Evolutionary conservation across 2,888 invertebrate genomes (phyloP).

Genomic region (Bugula neritina): DNA sequence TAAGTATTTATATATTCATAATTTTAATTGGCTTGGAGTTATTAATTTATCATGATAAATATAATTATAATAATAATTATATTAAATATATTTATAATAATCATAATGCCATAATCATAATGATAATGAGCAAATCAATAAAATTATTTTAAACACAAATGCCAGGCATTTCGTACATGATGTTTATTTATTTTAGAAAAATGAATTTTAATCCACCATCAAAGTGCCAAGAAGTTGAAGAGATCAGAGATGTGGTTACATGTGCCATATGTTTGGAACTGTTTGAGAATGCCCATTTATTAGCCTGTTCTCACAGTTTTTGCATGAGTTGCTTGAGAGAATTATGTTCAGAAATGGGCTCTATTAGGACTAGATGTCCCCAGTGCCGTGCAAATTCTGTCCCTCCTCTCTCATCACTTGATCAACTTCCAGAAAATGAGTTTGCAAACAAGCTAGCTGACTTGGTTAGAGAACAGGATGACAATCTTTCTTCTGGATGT

Average conservation of each 20-base stretch:
- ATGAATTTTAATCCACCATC: neutral
- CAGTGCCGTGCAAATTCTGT: constrained; percentile 7
- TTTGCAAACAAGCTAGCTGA: constrained; percentile 1
- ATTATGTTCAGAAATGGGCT: neutral
- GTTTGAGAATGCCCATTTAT: neutral
- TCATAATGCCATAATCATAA: too few relatives aligned
- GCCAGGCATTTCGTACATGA: too few relatives aligned
- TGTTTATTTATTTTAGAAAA: neutral
- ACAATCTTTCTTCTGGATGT: too few relatives aligned
- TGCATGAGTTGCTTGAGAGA: neutral
- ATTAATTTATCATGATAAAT: too few relatives aligned
- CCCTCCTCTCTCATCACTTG: neutral
- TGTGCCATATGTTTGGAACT: constrained; percentile 15
- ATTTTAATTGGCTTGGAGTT: too few relatives aligned
- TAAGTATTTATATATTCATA: too few relatives aligned
- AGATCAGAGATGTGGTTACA: constrained; percentile 11
- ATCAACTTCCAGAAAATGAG: neutral
- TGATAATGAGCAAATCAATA: too few relatives aligned
- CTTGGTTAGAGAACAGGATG: constrained; percentile 19
- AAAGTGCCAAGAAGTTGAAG: constrained; percentile 1
- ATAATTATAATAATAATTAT: too few relatives aligned
- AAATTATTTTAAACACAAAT: too few relatives aligned
- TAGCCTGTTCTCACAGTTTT: constrained; percentile 11
- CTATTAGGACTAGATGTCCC: neutral
- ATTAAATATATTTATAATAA: too few relatives aligned